phyloP scores from a whole-genome alignment of 2,888 invertebrate genomes.

The Pteria penguin region DNA sequence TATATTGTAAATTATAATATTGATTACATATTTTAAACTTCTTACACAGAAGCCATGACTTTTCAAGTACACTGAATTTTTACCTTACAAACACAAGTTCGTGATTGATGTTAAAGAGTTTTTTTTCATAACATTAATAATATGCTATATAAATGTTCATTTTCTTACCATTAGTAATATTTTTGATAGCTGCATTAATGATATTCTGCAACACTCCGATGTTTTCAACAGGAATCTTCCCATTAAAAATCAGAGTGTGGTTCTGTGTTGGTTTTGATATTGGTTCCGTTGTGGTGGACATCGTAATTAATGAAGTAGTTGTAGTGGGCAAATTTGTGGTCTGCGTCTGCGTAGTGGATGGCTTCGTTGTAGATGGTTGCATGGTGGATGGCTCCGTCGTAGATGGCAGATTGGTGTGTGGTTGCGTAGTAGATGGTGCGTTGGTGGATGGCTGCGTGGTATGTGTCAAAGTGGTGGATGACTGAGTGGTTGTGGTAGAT shows the following conservation, averaged over 20 bases:
- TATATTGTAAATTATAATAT: no score
- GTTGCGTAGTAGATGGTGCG: background rate
- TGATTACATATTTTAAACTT: no score
- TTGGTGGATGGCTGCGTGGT: background rate
- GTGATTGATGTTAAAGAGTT: no score
- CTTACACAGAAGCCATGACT: no score
- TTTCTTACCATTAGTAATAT: slow-evolving; percentile 20
- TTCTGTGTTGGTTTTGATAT: background rate
- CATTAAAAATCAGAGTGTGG: background rate
- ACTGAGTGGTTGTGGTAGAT: no score
- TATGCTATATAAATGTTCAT: no score
- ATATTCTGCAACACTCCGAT: slow-evolving; percentile 11
- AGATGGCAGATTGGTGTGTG: background rate
- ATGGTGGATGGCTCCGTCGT: background rate
- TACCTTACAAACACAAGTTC: no score
- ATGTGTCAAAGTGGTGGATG: background rate
- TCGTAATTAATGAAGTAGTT: background rate
- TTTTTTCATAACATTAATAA: no score
- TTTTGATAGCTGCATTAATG: slow-evolving; percentile 19
- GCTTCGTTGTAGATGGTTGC: background rate
- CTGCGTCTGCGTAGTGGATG: background rate
- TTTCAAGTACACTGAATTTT: no score
- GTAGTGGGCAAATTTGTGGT: background rate
- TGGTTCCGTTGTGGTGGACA: background rate
- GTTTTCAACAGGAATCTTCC: slow-evolving; percentile 19